Evolutionary conservation across 2,797 vertebrate species (phyloP), one percentile per base, ranked within the genome.

Genomic region (Tarsius wallacei): DNA sequence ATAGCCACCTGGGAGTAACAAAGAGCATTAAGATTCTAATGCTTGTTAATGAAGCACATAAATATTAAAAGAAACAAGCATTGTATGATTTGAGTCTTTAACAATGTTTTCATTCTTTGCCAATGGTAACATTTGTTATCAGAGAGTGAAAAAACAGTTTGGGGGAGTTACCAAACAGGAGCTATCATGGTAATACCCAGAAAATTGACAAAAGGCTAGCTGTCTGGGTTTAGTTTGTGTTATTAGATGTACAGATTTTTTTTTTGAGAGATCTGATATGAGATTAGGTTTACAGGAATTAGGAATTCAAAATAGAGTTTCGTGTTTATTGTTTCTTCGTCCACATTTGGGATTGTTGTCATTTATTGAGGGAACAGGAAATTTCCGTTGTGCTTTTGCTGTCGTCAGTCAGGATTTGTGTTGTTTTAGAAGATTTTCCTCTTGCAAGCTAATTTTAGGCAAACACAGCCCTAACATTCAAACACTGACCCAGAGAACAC

Each of bases 401-500:
- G 80, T 28, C 36, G 49, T 24, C 63, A 11, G 7, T 33, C 51
- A 49, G 76, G 31, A 17, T 84, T 88, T 78, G 13, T 51, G 68
- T 83, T 81, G 47, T 83, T 78, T 84, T 64, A 22, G 53, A 90
- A 95, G 63, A 70, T 36, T 93, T 93, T 93, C 42, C 70, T 84
- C n/a, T 59, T 49, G 26, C 3, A 61, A 31, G 28, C 28, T 82
- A 10, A 63, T 80, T 81, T 80, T 71, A 74, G 89, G 49, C 42
- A 47, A 53, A 71, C 53, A 3, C 2, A 68, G 28, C 19, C 19
- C 55, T 70, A 64, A 61, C 42, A 36, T 55, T 53, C n/a, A 78
- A 28, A 16, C 76, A 5, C 13, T 63, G 80, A 28, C 17, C 15
- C 28, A 71, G 78, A 94, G 28, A 73, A 14, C 74, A 42, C 17